Evolutionary conservation across 2,113 vertebrate genomes (phyloP), one percentile per base, ranked within the genome.

Genomic region (Vulpes ferrilata): DNA sequence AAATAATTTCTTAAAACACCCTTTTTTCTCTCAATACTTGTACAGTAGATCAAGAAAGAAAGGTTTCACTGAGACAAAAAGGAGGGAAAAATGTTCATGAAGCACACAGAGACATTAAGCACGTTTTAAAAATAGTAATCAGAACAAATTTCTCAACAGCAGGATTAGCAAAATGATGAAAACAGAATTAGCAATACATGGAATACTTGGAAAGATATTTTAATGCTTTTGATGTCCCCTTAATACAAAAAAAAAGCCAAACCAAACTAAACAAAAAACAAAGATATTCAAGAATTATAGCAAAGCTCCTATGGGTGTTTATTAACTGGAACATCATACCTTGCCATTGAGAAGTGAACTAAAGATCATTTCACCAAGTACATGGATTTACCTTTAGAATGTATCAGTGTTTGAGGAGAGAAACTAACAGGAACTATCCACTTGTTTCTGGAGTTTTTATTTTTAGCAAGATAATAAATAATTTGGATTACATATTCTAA

Each of bases 101-200:
- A 69, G 48, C 88, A 97, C 96, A 88, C 10, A 95, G 94, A 98
- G 82, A 97, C 96, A 69, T 19, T 84, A n/a, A 93, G 85, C 84
- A 97, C 92, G 96, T 96, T 97, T 96, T 95, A 92, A 98, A 97
- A 97, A 98, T 62, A 97, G 95, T 92, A 97, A 90, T 53, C 93
- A 98, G 96, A 78, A n/a, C 82, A 97, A 98, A 95, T 60, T 98
- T 95, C 48, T 96, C 86, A 94, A 96, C 71, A 96, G 69, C 16
- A 79, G 62, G 43, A 97, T 98, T 98, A 98, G 96, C 55, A 98
- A 98, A 98, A 98, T 96, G 95, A 98, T 95, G 95, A 98, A 98
- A 84, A 73, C 10, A 93, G 93, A 97, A 98, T 98, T 96, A 97
- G 92, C 92, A 98, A 97, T 60, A 73, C 59, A 51, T 20, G 35